These are phyloP conservation scores for Athalia circularis DNA, from an alignment of 2,888 invertebrate genomes.

Conservation along the genomic window DNA sequence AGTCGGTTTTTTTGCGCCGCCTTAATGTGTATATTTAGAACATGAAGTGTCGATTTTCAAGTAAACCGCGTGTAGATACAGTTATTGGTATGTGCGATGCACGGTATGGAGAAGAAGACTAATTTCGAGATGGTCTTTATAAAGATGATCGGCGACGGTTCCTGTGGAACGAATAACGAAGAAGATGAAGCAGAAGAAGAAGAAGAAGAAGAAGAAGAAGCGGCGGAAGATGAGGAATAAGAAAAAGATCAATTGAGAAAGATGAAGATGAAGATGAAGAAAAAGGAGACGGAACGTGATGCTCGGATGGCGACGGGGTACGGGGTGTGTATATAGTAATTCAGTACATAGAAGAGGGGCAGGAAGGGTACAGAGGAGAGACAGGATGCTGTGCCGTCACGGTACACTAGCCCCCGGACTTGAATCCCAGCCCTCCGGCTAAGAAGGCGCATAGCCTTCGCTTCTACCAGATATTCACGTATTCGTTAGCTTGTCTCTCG, in stretches of 20 bases:
- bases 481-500: conserved; percentile 17
- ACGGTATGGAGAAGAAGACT: too few species aligned
- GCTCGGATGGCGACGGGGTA: not conserved
- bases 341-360: not conserved
- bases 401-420: conserved; percentile 68
- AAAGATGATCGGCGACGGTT: too few species aligned
- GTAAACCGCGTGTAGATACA: too few species aligned
- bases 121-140: too few species aligned
- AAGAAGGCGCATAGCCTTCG: conserved; percentile 45
- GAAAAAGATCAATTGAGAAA: conserved; percentile 40
- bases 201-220: not conserved
- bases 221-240: conserved; percentile 11
- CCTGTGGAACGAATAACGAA: too few species aligned
- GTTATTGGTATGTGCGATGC: too few species aligned
- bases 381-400: conserved; percentile 62
- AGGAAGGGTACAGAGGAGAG: conserved; percentile 38
- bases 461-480: conserved; percentile 43
- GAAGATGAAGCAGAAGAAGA: too few species aligned
- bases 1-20: too few species aligned
- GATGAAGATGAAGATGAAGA: conserved; percentile 32
- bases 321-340: not conserved
- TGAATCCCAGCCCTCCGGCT: conserved; percentile 66
- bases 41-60: too few species aligned
- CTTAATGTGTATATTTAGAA: too few species aligned
- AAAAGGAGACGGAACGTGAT: conserved; percentile 11